These are phyloP conservation scores for Pelvicachromis taeniatus DNA, from an alignment of 2,113 vertebrate genomes.

Conservation along the genomic window DNA sequence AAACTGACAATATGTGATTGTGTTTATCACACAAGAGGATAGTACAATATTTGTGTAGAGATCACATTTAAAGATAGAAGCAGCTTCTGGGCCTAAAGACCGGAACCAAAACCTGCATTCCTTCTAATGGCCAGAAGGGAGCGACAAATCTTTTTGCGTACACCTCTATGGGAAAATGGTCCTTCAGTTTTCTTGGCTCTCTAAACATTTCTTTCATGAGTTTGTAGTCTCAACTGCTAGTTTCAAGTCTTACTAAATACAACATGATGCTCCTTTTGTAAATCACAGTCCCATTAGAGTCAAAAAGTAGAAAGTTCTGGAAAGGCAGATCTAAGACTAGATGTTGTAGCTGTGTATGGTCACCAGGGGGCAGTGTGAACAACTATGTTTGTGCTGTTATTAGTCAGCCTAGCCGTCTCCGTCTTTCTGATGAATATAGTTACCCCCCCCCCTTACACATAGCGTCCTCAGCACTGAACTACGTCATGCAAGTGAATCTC, in stretches of 20 bases:
- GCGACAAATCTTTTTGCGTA: no score
- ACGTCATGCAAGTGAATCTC: not conserved
- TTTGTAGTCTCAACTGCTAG: not conserved
- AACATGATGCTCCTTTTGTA: not conserved
- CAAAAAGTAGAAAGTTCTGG: not conserved
- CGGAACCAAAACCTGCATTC: no score
- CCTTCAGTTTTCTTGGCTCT: not conserved
- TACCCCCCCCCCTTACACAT: not conserved
- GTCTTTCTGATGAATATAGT: not conserved
- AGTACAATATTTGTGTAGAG: no score
- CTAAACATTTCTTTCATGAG: no score
- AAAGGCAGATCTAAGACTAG: not conserved
- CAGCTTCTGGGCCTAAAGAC: no score
- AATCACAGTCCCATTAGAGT: not conserved
- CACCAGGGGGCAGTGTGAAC: not conserved
- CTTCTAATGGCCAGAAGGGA: no score
- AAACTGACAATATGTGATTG: not conserved
- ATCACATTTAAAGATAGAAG: no score
- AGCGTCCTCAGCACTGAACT: not conserved
- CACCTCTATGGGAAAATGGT: not conserved
- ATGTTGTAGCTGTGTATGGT: not conserved
- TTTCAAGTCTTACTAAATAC: not conserved
- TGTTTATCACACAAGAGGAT: not conserved
- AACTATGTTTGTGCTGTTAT: not conserved
- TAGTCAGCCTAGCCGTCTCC: not conserved